These are phyloP conservation scores for Eucriotettix oculatus DNA, from an alignment of 2,888 invertebrate species.

Conservation along the genomic window DNA sequence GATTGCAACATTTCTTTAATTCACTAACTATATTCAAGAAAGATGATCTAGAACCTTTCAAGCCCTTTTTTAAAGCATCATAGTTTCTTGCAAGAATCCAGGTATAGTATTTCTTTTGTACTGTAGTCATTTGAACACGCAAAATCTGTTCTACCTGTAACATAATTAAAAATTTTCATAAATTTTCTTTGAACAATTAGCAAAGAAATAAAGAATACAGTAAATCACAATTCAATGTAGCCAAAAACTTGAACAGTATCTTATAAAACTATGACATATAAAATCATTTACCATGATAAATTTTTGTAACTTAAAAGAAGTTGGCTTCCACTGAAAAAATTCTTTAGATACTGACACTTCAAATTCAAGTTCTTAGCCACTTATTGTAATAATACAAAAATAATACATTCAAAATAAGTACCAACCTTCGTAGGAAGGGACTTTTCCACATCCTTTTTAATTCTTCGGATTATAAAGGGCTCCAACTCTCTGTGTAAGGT, in stretches of 20 bases:
- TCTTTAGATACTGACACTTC: too few relatives aligned
- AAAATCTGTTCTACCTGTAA: slow-evolving; percentile 80
- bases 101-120: slow-evolving; percentile 97
- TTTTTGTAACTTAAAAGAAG: too few relatives aligned
- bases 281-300: neutral
- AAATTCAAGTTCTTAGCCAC: too few relatives aligned
- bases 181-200: too few relatives aligned
- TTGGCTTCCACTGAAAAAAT: too few relatives aligned
- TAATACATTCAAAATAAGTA: too few relatives aligned
- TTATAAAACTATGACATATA: too few relatives aligned
- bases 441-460: slow-evolving; percentile 98
- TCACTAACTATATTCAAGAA: slow-evolving; percentile 98
- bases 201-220: neutral
- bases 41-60: slow-evolving; percentile 81
- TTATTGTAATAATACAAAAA: too few relatives aligned
- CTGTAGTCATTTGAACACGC: slow-evolving; percentile 92
- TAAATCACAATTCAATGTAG: neutral
- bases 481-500: slow-evolving; percentile 88
- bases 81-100: slow-evolving; percentile 99
- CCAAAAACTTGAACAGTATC: too few relatives aligned
- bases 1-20: slow-evolving; percentile 97
- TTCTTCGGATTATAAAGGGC: slow-evolving; percentile 84
- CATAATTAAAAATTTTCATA: neutral
- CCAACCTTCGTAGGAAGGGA: slow-evolving; percentile 81
- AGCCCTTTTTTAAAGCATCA: slow-evolving; percentile 83